phyloP scores from a whole-genome alignment of 1,140 invertebrate genomes.

The Pygmarrhopalites habei region DNA sequence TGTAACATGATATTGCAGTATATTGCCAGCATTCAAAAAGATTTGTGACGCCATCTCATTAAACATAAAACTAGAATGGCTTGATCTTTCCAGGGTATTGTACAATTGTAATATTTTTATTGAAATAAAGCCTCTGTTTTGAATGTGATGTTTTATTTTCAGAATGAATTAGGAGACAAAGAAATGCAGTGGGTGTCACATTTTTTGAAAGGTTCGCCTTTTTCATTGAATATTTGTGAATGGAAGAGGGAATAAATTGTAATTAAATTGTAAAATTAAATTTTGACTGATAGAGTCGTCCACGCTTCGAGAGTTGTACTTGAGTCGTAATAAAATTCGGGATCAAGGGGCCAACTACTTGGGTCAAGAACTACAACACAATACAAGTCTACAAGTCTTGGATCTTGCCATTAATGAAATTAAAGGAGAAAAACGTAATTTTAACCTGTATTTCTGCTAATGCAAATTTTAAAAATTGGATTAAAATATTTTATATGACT shows the following conservation, averaged over 20 bases:
- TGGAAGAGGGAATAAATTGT: too few species aligned
- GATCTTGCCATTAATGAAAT: conserved; percentile 27
- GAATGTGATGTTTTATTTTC: too few species aligned
- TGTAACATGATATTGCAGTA: conserved; percentile 24
- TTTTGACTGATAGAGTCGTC: too few species aligned
- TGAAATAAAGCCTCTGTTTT: too few species aligned
- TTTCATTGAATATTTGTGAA: too few species aligned
- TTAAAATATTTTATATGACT: not conserved
- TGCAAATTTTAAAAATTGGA: too few species aligned
- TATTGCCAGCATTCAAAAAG: conserved; percentile 8
- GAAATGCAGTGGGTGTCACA: conserved; percentile 27
- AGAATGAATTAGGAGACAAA: conserved; percentile 29
- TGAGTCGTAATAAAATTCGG: conserved; percentile 28
- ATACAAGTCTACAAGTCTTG: conserved; percentile 13
- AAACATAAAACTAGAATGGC: conserved; percentile 8
- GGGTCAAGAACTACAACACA: conserved; percentile 19
- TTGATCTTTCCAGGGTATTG: conserved; percentile 27
- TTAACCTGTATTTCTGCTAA: too few species aligned
- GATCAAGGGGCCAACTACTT: conserved; percentile 23
- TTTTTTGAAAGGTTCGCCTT: too few species aligned
- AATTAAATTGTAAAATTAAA: too few species aligned
- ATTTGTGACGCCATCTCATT: conserved; percentile 22
- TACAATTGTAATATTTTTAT: too few species aligned
- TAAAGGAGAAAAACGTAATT: conserved; percentile 26
- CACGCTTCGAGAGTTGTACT: conserved; percentile 13